A percentile compares a stretch with the other conserved stretches of the same genome.
Conservation (phyloP, 30 jellyfish, hydroid and myxozoan genomes). For the Clytia hemisphaerica region DNA sequence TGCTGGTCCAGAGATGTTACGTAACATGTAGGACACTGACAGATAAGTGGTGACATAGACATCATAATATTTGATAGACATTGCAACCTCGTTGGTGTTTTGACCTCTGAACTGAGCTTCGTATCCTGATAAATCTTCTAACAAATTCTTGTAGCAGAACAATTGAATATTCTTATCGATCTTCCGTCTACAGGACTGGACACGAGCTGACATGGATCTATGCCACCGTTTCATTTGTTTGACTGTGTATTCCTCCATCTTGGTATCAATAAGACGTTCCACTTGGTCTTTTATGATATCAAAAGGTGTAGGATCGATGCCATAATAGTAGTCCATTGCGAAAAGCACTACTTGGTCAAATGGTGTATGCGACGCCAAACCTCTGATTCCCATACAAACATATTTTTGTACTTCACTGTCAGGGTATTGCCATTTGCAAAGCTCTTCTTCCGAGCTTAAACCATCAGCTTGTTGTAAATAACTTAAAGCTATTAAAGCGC, state of each 20-base stretch:
- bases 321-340: too few relatives aligned
- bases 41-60: slow-evolving; percentile 2
- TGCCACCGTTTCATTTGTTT: slow-evolving; percentile 1
- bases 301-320: too few relatives aligned
- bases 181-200: neutral
- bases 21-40: slow-evolving; percentile 3
- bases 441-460: too few relatives aligned
- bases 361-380: too few relatives aligned
- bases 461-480: too few relatives aligned
- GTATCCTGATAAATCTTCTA: slow-evolving; percentile 15
- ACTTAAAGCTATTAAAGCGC: too few relatives aligned
- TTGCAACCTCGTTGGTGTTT: neutral
- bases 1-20: neutral
- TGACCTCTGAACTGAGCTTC: neutral
- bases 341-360: too few relatives aligned
- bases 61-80: slow-evolving; percentile 1
- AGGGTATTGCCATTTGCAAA: too few relatives aligned
- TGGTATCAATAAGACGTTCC: neutral
- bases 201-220: neutral
- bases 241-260: neutral
- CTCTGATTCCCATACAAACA: too few relatives aligned
- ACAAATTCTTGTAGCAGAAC: neutral
- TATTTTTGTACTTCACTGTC: too few relatives aligned
- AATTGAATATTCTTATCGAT: neutral
- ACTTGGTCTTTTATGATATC: neutral